Evolutionary conservation across 2,888 invertebrate genomes (phyloP).

Genomic region (Amphipyra berbera): DNA sequence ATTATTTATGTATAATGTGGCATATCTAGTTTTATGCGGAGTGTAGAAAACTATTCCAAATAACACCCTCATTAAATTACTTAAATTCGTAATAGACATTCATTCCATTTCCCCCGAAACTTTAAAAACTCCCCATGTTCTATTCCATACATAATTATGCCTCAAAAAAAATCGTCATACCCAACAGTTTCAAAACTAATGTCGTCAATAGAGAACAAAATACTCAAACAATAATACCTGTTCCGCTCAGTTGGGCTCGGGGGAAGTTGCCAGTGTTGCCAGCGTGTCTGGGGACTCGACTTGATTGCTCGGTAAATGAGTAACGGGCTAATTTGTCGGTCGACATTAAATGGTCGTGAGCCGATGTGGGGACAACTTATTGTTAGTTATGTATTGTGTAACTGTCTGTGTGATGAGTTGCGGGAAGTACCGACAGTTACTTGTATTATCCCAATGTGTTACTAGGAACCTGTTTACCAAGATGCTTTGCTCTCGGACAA

Average conservation of each 20-base stretch:
- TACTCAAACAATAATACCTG: constrained; percentile 36
- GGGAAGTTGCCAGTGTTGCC: constrained; percentile 14
- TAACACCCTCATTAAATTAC: too few species aligned
- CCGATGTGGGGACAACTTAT: constrained; percentile 40
- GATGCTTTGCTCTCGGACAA: too few species aligned
- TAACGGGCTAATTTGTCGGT: constrained; percentile 52
- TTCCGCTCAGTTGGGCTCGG: constrained; percentile 10
- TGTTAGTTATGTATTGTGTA: constrained; percentile 28
- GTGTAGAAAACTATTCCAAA: too few species aligned
- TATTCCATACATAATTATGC: constrained; percentile 1
- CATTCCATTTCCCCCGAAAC: background rate
- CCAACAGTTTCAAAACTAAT: constrained; percentile 23
- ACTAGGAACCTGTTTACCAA: too few species aligned
- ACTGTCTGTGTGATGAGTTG: constrained; percentile 27
- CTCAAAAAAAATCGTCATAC: constrained; percentile 7
- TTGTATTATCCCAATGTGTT: too few species aligned
- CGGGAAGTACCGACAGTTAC: background rate
- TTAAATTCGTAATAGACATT: too few species aligned
- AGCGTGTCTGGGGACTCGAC: constrained; percentile 29
- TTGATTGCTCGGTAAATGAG: constrained; percentile 56
- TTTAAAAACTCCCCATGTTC: background rate
- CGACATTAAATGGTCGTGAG: constrained; percentile 44
- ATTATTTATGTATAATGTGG: too few species aligned
- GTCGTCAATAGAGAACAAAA: constrained; percentile 24
- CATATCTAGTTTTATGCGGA: too few species aligned